Evolutionary conservation across 2,797 vertebrate genomes (phyloP).

Genomic region (Phrynocephalus vlangalii): DNA sequence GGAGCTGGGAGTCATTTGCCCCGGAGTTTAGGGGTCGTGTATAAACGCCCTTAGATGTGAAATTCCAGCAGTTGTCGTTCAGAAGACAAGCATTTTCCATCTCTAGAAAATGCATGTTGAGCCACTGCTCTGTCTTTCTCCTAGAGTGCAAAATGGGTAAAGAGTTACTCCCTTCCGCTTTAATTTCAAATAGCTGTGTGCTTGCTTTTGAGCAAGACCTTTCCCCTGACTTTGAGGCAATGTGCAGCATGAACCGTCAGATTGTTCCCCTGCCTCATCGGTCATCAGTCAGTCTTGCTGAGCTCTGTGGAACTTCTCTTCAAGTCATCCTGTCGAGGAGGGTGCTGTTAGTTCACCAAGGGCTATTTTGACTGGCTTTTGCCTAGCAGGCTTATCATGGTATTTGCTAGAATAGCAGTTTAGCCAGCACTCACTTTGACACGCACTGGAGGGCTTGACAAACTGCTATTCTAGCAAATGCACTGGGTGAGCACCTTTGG

Average conservation of each 20-base stretch:
- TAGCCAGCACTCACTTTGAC: background rate
- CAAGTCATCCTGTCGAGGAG: background rate
- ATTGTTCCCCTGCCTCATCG: too few relatives aligned
- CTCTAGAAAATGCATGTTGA: background rate
- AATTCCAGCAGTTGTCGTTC: background rate
- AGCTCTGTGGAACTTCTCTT: background rate
- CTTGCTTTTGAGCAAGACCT: background rate
- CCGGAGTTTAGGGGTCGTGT: too few relatives aligned
- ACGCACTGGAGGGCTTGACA: too few relatives aligned
- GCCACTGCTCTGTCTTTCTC: background rate
- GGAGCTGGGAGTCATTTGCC: too few relatives aligned
- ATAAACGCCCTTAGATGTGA: background rate
- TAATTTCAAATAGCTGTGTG: conserved; percentile 1
- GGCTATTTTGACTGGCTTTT: background rate
- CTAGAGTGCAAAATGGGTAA: rapidly evolving
- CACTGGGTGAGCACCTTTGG: conserved; percentile 26
- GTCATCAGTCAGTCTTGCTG: background rate
- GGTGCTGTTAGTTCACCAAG: background rate
- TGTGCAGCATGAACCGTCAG: background rate
- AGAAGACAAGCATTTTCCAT: too few relatives aligned
- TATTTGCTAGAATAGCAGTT: conserved; percentile 6
- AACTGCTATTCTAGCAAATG: background rate
- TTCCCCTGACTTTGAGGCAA: background rate
- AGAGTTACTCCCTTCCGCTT: background rate
- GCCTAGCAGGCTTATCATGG: background rate